Evolutionary conservation across 2,888 invertebrate species (phyloP).

Genomic region (Epirrhoe tristata): DNA sequence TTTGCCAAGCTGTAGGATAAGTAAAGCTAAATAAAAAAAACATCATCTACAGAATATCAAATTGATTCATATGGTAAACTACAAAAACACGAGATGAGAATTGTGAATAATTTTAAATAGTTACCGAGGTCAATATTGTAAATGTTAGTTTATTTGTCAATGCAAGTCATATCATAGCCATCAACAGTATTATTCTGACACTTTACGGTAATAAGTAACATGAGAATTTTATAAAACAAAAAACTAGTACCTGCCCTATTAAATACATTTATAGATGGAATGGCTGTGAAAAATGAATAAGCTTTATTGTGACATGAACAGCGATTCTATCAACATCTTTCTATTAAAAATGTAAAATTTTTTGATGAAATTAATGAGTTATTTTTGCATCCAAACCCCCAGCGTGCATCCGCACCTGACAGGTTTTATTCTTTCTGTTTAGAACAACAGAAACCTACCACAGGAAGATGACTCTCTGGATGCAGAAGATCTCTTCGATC

Average conservation of each 20-base stretch:
- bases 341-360: background rate
- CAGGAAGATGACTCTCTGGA: conserved; percentile 84
- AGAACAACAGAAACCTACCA: conserved; percentile 66
- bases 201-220: too few species aligned
- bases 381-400: conserved; percentile 27
- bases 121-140: background rate
- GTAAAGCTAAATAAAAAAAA: too few species aligned
- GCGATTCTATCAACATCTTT: background rate
- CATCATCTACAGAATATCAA: too few species aligned
- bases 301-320: too few species aligned
- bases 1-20: too few species aligned
- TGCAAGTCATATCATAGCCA: background rate
- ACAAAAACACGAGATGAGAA: background rate
- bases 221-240: too few species aligned
- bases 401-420: conserved; percentile 42
- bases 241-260: too few species aligned
- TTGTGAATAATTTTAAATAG: background rate
- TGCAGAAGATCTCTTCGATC: conserved; percentile 90
- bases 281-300: background rate
- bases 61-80: background rate
- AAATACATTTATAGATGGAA: background rate
- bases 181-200: too few species aligned
- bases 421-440: conserved; percentile 45
- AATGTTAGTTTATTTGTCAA: background rate
- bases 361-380: conserved; percentile 1